phyloP scores from a whole-genome alignment of 64 coral and sea anemone species.

The Pocillopora verrucosa region DNA sequence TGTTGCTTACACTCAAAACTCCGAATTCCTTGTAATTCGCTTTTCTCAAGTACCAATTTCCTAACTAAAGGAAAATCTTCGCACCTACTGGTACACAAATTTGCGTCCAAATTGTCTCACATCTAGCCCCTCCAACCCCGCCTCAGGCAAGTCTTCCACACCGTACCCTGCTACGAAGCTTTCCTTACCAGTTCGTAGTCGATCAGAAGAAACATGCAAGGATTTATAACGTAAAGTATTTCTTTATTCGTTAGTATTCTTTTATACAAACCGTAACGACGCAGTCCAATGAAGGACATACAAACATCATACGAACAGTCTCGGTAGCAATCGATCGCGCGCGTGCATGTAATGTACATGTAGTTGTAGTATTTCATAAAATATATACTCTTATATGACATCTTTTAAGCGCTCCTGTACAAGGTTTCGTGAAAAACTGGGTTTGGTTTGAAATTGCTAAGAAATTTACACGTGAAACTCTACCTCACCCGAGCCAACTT shows the following conservation, averaged over 20 bases:
- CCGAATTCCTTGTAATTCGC: no score
- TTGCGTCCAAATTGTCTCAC: no score
- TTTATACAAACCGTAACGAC: conserved; percentile 54
- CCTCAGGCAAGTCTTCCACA: no score
- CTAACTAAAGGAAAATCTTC: no score
- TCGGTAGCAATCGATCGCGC: not conserved
- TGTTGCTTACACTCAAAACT: no score
- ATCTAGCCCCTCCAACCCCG: no score
- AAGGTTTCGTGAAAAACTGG: conserved; percentile 29
- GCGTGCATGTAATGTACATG: conserved; percentile 25
- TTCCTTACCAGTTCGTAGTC: no score
- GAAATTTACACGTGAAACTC: conserved; percentile 28
- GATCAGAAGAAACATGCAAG: not conserved
- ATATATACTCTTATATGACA: conserved; percentile 46
- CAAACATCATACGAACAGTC: conserved; percentile 36
- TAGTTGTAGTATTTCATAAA: conserved; percentile 51
- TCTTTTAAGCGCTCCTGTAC: conserved; percentile 20
- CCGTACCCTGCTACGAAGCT: no score
- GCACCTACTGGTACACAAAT: no score
- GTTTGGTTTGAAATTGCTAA: conserved; percentile 5
- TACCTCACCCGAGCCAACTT: not conserved
- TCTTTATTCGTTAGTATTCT: conserved; percentile 5
- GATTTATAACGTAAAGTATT: not conserved
- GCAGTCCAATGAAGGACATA: not conserved
- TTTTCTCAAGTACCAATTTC: no score